Percentiles rank a stretch among this genome's conserved stretches.
These are phyloP conservation scores for Tigriopus japonicus DNA, from an alignment of 1,140 invertebrate genomes.

Conservation along the genomic window DNA sequence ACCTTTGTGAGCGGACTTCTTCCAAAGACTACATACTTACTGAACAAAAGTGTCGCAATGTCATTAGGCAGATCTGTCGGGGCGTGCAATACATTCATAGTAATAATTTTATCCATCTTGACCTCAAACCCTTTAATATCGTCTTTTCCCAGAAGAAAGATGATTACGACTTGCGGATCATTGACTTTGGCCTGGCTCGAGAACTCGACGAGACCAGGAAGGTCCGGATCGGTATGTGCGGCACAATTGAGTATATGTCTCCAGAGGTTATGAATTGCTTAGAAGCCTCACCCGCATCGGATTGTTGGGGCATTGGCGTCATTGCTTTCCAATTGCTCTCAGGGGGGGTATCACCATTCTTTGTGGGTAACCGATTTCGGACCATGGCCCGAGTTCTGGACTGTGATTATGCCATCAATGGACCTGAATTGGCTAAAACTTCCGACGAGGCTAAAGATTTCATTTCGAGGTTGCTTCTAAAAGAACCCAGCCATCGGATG, in stretches of 20 bases:
- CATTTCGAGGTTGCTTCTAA: neutral
- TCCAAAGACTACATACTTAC: neutral
- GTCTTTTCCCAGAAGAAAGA: slow-evolving; percentile 6
- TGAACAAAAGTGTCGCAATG: neutral
- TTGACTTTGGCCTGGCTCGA: neutral
- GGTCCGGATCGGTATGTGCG: slow-evolving; percentile 7
- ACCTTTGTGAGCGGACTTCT: slow-evolving; percentile 4
- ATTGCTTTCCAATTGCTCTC: slow-evolving; percentile 5
- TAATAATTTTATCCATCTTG: slow-evolving; percentile 2
- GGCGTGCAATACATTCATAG: slow-evolving; percentile 11
- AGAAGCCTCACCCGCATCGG: neutral
- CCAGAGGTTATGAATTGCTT: slow-evolving; percentile 10
- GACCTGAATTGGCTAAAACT: neutral
- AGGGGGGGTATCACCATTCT: slow-evolving; percentile 9
- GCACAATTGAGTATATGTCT: slow-evolving; percentile 10
- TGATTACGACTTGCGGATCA: slow-evolving; percentile 9
- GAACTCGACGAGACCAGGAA: neutral
- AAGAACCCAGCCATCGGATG: neutral
- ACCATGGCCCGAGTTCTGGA: slow-evolving; percentile 6
- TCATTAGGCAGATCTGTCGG: slow-evolving; percentile 2
- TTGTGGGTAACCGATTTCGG: slow-evolving; percentile 2
- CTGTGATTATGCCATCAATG: neutral
- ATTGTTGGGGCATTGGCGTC: slow-evolving; percentile 9
- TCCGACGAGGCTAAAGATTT: neutral
- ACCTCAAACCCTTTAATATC: slow-evolving; percentile 12